Evolutionary conservation across 2,888 invertebrate genomes (phyloP).

Genomic region (Acrobeloides nanus): DNA sequence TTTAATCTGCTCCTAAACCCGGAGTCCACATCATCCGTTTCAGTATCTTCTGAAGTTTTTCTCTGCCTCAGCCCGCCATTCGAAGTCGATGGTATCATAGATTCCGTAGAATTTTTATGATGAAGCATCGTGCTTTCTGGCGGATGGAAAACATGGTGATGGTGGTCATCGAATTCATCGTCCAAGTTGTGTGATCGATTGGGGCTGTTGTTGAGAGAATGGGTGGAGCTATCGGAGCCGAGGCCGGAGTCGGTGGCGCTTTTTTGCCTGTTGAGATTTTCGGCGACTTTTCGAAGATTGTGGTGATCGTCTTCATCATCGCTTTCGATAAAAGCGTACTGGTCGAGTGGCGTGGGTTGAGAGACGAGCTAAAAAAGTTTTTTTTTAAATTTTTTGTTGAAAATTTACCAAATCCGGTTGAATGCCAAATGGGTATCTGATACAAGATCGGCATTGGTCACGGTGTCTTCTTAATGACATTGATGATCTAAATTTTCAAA

Average conservation of each 20-base stretch:
- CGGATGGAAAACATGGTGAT: too few relatives aligned
- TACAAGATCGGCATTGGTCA: constrained; percentile 44
- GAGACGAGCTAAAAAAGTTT: constrained; percentile 21
- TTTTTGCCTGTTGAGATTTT: constrained; percentile 19
- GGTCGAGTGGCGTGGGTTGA: constrained; percentile 27
- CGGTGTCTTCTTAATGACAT: constrained; percentile 46
- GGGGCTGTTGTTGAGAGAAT: constrained; percentile 15
- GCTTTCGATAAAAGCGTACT: constrained; percentile 31
- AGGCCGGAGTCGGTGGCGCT: constrained; percentile 19
- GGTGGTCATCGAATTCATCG: constrained; percentile 8
- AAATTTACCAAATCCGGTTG: constrained; percentile 20
- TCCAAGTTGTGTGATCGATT: not conserved
- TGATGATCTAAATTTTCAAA: constrained; percentile 24
- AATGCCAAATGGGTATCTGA: constrained; percentile 29
- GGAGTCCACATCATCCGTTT: constrained; percentile 22
- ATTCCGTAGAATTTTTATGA: too few relatives aligned
- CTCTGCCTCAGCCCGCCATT: constrained; percentile 1
- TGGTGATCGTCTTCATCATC: constrained; percentile 23
- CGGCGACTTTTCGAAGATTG: constrained; percentile 18
- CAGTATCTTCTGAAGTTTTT: not conserved
- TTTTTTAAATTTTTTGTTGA: not conserved
- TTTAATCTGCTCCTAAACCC: constrained; percentile 22
- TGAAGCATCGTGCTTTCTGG: too few relatives aligned
- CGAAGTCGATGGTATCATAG: too few relatives aligned
- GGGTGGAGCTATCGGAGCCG: constrained; percentile 23